Evolutionary conservation across 2,888 invertebrate species (phyloP), one percentile per base, ranked within the genome.

Genomic region (Abrostola triplasia): DNA sequence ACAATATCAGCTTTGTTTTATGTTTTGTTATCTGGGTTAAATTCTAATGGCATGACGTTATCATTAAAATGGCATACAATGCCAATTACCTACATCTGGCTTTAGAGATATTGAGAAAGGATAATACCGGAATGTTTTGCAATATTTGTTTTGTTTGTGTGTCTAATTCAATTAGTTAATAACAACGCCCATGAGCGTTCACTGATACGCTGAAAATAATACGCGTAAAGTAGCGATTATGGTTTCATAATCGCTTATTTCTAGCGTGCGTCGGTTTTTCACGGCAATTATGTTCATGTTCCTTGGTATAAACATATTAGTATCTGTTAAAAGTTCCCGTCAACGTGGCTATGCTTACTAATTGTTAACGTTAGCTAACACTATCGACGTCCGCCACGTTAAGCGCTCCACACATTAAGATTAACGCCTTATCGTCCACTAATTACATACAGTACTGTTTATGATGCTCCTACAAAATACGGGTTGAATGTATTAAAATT

Each of bases 331-430:
- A 70, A 71, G 48, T 70, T 70, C 67, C 70, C 64, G 57, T 76
- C 72, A 68, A 44, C 57, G 38, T 62, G 60, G 50, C 63, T 36
- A 42, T 47, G 24, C 13, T 13, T 52, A 67, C 62, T 73, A 79
- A 75, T 77, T 55, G 76, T 62, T 40, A 59, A 11, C 64, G 62
- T 57, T 57, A 51, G 63, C 57, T 56, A 56, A 57, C 52, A 54
- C 60, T 70, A 67, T 76, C 70, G 63, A 64, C 49, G 65, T 64
- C 64, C 64, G 73, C 61, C 78, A 75, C 77, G 74, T 74, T 87
- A 86, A 88, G 81, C 84, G 85, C 68, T 82, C 77, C 59, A 73
- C 84, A 84, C 87, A 84, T 90, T 90, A 88, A 86, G 87, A 89
- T 90, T 86, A 86, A 80, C 75, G 12, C 55, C 74, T 87, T 88